Conservation (phyloP, 1,140 invertebrate species). For the Papilio helenus region DNA sequence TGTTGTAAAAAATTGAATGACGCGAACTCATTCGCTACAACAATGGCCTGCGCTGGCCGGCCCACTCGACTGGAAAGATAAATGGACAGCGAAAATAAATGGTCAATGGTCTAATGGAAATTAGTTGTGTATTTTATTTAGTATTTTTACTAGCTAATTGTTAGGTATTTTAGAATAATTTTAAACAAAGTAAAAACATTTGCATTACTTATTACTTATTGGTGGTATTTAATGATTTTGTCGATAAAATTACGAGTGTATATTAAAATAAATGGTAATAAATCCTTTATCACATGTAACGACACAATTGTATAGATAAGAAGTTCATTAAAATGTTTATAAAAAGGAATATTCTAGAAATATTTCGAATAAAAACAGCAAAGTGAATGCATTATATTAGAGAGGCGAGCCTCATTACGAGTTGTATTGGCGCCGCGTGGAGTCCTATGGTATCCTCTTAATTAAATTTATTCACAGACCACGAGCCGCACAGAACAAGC, state of each 20-base stretch:
- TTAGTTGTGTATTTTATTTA: not conserved
- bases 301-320: not conserved
- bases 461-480: slow-evolving; percentile 1
- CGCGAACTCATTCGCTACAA: slow-evolving; percentile 13
- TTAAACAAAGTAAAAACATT: too few relatives aligned
- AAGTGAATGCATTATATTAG: not conserved
- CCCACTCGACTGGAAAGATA: not conserved
- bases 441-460: not conserved
- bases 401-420: slow-evolving; percentile 2
- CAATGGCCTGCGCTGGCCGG: not conserved
- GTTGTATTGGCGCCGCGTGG: not conserved
- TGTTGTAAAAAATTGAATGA: slow-evolving; percentile 24
- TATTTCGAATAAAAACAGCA: not conserved
- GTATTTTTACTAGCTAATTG: not conserved
- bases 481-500: not conserved
- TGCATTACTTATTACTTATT: too few relatives aligned
- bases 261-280: too few relatives aligned
- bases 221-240: too few relatives aligned
- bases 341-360: not conserved
- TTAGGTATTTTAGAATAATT: not conserved
- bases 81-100: not conserved
- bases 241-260: too few relatives aligned
- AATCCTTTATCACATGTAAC: too few relatives aligned
- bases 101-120: not conserved
- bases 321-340: not conserved